Evolutionary conservation across 2,797 vertebrate species (phyloP), one percentile per base, ranked within the genome.

Genomic region (Neosalanx taihuensis): DNA sequence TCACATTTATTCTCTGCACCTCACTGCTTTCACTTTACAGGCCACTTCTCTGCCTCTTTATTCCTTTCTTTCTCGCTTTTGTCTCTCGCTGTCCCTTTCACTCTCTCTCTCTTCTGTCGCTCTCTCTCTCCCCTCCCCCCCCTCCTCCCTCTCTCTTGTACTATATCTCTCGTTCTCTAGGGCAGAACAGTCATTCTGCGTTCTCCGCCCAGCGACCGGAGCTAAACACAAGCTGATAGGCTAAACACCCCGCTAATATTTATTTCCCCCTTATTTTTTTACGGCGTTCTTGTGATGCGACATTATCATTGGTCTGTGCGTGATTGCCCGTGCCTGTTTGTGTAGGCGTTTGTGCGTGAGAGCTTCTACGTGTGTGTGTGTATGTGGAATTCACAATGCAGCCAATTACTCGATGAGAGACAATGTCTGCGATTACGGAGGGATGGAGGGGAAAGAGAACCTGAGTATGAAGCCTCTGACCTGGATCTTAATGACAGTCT

Each of bases 251-350:
- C 59, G 26, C 41, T 70, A 63, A 56, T 75, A 70, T 66, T 66
- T 65, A 78, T 74, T 57, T 67, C 72, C 64, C 72, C 49, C 72
- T 74, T 72, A 41, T 65, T 70, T 49, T 41, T 72, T 70, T 73
- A 64, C 13, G 41, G 56, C 15, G 29, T 59, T 61, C 53, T 67
- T 41, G 62, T n/a, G 41, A 53, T 41, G 66, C 17, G 56, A 53
- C 69, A 64, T 56, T n/a, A 56, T 56, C 51, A 56, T 56, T 6
- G 41, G 6, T 56, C 18, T n/a, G 15, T 56, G 15, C n/a, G 15
- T 56, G 15, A 5, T 56, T 56, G 15, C 6, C 1, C 18, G 5
- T 56, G 1, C 18, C 3, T 56, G 3, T 56, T n/a, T n/a, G 15
- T 56, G 15, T 56, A 17, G 15, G 15, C 18, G 17, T 56, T 17